Percentiles rank a stretch among this genome's conserved stretches.
Conservation (phyloP, 2,888 invertebrate species). For the Andricus quercusramuli region DNA sequence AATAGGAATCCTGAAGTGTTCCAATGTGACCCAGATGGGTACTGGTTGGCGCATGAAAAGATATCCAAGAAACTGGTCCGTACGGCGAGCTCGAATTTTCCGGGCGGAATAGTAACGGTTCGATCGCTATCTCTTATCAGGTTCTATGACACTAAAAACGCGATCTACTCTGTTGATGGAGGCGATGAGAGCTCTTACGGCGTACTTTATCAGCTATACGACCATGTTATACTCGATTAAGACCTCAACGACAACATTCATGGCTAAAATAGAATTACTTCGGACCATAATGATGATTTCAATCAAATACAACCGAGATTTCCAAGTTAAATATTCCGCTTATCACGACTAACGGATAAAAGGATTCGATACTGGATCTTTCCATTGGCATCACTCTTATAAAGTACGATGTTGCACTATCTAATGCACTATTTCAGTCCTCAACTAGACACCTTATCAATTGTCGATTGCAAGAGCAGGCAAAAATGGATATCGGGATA, state of each 20-base stretch:
- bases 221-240: slow-evolving; percentile 34
- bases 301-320: slow-evolving; percentile 37
- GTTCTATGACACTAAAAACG: slow-evolving; percentile 27
- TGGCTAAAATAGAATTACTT: slow-evolving; percentile 21
- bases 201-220: slow-evolving; percentile 36
- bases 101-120: slow-evolving; percentile 59
- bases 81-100: slow-evolving; percentile 49
- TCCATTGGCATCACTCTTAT: slow-evolving; percentile 15
- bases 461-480: not conserved
- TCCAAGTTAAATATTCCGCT: slow-evolving; percentile 19
- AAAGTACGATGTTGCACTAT: slow-evolving; percentile 32
- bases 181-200: slow-evolving; percentile 33
- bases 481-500: slow-evolving; percentile 7
- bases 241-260: slow-evolving; percentile 35
- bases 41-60: slow-evolving; percentile 51
- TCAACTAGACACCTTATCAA: slow-evolving; percentile 24
- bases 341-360: slow-evolving; percentile 19
- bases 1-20: slow-evolving; percentile 57
- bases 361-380: slow-evolving; percentile 3
- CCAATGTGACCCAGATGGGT: slow-evolving; percentile 59
- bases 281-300: slow-evolving; percentile 15
- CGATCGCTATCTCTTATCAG: slow-evolving; percentile 45
- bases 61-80: slow-evolving; percentile 49
- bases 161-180: slow-evolving; percentile 29
- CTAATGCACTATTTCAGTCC: slow-evolving; percentile 27